A percentile compares a stretch with the other conserved stretches of the same genome.
Evolutionary conservation across 2,113 vertebrate genomes (phyloP).

Genomic region (Cepphus grylle): DNA sequence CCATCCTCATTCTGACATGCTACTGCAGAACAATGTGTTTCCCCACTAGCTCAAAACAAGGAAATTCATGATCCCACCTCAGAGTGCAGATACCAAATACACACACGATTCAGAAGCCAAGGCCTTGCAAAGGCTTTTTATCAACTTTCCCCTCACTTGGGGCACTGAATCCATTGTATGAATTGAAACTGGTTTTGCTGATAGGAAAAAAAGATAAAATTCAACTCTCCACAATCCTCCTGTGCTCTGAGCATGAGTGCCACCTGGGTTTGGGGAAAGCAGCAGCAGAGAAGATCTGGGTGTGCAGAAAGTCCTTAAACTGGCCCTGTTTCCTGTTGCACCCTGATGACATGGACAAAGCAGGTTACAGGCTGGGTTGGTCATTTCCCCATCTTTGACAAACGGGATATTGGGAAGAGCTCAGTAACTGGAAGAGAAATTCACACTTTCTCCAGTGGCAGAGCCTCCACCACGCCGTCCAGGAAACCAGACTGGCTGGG

Average conservation of each 20-base stretch:
- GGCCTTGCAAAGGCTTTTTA: neutral
- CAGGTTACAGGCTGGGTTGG: neutral
- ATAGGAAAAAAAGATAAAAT: neutral
- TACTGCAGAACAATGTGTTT: accelerated
- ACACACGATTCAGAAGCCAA: neutral
- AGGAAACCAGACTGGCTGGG: neutral
- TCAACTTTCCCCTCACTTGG: neutral
- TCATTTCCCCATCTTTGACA: neutral
- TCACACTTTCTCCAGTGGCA: accelerated
- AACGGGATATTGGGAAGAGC: neutral
- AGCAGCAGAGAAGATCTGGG: neutral
- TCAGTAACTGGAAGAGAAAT: neutral
- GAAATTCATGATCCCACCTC: neutral
- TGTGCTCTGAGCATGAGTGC: accelerated
- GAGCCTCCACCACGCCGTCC: neutral
- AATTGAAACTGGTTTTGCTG: neutral
- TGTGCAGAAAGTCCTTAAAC: neutral
- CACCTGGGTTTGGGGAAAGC: neutral
- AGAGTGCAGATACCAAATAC: neutral
- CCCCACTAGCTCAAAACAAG: neutral
- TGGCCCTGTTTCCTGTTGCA: neutral
- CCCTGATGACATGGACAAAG: neutral
- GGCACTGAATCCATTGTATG: neutral
- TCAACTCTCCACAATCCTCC: neutral
- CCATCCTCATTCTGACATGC: neutral